Base-by-base conservation (phyloP, 2,888 invertebrate genomes). In the Andrena hattorfiana region DNA sequence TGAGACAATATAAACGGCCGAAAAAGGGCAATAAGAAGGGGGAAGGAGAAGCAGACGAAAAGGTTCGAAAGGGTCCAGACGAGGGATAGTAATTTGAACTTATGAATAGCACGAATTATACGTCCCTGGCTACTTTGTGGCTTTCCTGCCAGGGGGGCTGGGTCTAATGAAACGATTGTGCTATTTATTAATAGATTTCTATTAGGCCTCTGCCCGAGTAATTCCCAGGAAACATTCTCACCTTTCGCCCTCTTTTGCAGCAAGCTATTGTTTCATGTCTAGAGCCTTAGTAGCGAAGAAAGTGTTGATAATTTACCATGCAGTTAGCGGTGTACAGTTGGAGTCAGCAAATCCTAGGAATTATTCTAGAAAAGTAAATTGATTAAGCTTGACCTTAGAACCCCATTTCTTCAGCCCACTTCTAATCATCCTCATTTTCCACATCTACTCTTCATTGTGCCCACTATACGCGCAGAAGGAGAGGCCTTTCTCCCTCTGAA, bases 111-210 rank as follows among this genome's bases (percentile, higher is more conserved):
- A 78, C 79, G 70, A 73, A 84, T 83, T 79, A 83, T 79, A 83
- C 26, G 85, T 89, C 88, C 77, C 84, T 1, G 85, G 90, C 91
- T 91, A 91, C 91, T 91, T 91, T 90, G 90, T 90, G 88, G 89
- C 77, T 89, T 83, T 89, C 77, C 69, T 83, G 54, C 67, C 30
- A 32, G 60, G 32, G 42, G 51, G 64, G 23, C 60, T 13, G 60
- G 13, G 23, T 5, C 16, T n/a, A 10, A 42, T 60, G 51, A 59
- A 76, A 75, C 70, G 67, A 69, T 74, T 66, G 59, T 83, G 86
- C 87, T 87, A 85, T 87, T 89, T 86, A 89, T 90, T 90, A 90
- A 89, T 89, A 87, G 85, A 81, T 85, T 68, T 81, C 85, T 75
- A 74, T 82, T 77, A 78, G 72, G 30, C 72, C 68, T 73, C 16